Evolutionary conservation across 1,140 invertebrate species (phyloP).

Genomic region (Bombus sibiricus): DNA sequence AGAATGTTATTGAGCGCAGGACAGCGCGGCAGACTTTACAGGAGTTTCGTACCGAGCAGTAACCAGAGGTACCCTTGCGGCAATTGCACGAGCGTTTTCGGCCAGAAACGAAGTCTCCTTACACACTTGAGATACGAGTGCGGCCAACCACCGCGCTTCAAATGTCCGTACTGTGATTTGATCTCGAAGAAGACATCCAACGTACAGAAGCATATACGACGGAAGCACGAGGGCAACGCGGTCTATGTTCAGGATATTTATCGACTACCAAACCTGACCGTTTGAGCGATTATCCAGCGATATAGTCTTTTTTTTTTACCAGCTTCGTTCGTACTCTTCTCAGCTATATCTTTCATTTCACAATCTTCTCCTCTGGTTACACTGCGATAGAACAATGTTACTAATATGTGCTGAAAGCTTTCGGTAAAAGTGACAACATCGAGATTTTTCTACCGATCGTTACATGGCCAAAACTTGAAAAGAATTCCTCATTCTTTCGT

Average conservation of each 20-base stretch:
- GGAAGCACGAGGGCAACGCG: conserved; percentile 61
- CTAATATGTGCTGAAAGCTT: neutral
- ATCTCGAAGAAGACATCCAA: conserved; percentile 78
- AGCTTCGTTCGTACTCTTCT: neutral
- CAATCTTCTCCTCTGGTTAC: neutral
- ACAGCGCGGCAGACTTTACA: conserved; percentile 30
- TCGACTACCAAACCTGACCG: neutral
- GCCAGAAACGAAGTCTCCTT: conserved; percentile 82
- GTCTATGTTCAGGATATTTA: conserved; percentile 66
- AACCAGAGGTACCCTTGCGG: conserved; percentile 82
- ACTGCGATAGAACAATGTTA: neutral
- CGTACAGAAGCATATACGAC: conserved; percentile 72
- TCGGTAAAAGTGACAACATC: neutral
- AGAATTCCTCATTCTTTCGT: neutral
- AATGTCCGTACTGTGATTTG: conserved; percentile 82
- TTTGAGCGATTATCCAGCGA: neutral
- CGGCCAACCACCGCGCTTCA: conserved; percentile 83
- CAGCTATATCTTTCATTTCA: neutral
- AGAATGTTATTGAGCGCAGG: conserved; percentile 20
- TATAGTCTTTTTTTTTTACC: neutral
- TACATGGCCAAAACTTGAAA: neutral
- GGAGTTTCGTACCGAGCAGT: conserved; percentile 43
- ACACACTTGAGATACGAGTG: conserved; percentile 83
- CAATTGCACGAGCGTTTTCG: conserved; percentile 83
- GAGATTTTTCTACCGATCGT: neutral